Base-by-base conservation (phyloP, 2,888 invertebrate genomes). In the Microctonus hyperodae region DNA sequence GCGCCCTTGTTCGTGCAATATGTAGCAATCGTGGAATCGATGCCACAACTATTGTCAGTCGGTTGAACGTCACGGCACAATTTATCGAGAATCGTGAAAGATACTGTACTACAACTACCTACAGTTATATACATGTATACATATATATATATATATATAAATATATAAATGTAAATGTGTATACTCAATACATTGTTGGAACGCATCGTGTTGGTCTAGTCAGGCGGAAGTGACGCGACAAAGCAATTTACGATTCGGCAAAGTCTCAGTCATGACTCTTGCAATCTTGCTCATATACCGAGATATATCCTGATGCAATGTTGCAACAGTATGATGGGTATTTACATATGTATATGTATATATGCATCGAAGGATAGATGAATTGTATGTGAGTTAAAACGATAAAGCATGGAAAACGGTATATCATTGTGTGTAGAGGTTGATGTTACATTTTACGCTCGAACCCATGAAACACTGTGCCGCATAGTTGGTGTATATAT, bases 241-340 rank as follows among this genome's bases (percentile, higher is more conserved):
- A 66, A 65, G 67, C 67, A 69, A 69, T 70, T 70, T 69, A 68
- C 70, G 59, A 64, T 28, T 53, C 37, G 40, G 31, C 53, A 37
- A 65, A 16, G 53, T 61, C 48, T 48, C 23, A n/a, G n/a, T 33
- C 56, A 28, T 59, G 13, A 20, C n/a, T 62, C 25, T 20, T 37
- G 40, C 37, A 55, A 55, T 16, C 22, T 44, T 56, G 28, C 33
- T 44, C 44, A 44, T 56, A 56, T 44, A 40, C 44, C 31, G 16
- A 20, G 1, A 53, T 31, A n/a, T 48, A 20, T n/a, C 44, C 4
- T 1, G 3, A 16, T 44, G 16, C 16, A 44, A 44, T 16, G 9
- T 3, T 44, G 44, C 16, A 44, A 31, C 20, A 33, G n/a, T 35
- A 28, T 35, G 13, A 59, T 40, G 40, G 5, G 35, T 23, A 16